Percentiles rank a stretch among this genome's conserved stretches.
phyloP scores from a whole-genome alignment of 2,113 vertebrate species.

The Oostethus manadensis region DNA sequence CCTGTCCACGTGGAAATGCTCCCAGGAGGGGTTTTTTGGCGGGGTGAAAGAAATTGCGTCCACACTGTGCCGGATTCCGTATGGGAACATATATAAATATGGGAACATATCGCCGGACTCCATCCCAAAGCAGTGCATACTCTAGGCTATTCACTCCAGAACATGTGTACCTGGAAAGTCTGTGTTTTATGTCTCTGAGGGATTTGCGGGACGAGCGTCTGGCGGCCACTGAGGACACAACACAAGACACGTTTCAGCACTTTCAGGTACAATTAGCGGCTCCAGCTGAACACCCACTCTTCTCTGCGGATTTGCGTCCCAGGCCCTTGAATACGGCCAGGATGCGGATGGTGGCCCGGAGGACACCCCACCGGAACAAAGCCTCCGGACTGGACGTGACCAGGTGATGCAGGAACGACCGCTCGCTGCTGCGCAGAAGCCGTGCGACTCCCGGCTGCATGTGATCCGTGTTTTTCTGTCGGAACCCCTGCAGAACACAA shows the following conservation, averaged over 20 bases:
- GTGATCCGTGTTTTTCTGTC: constrained; percentile 89
- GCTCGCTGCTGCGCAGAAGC: constrained; percentile 84
- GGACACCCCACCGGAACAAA: constrained; percentile 89
- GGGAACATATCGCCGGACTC: no score
- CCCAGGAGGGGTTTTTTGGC: no score
- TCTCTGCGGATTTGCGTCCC: constrained; percentile 60
- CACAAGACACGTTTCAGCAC: constrained; percentile 1
- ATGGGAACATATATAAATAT: no score
- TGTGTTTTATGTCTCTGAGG: constrained; percentile 61
- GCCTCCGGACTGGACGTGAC: constrained; percentile 85
- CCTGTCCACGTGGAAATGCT: no score
- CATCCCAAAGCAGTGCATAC: no score
- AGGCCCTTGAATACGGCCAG: constrained; percentile 78
- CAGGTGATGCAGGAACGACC: constrained; percentile 82
- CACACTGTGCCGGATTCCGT: no score
- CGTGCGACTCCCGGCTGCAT: constrained; percentile 87
- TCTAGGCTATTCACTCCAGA: no score
- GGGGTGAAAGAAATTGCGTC: no score
- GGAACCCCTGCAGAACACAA: constrained; percentile 78
- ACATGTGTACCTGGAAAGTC: constrained; percentile 77
- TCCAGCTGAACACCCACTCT: constrained; percentile 29
- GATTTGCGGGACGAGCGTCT: constrained; percentile 58
- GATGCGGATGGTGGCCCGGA: constrained; percentile 80
- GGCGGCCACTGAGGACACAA: constrained; percentile 56
- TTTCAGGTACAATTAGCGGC: not conserved